These are phyloP conservation scores for Lithophane leautieri DNA, from an alignment of 2,888 invertebrate species.

Conservation along the genomic window DNA sequence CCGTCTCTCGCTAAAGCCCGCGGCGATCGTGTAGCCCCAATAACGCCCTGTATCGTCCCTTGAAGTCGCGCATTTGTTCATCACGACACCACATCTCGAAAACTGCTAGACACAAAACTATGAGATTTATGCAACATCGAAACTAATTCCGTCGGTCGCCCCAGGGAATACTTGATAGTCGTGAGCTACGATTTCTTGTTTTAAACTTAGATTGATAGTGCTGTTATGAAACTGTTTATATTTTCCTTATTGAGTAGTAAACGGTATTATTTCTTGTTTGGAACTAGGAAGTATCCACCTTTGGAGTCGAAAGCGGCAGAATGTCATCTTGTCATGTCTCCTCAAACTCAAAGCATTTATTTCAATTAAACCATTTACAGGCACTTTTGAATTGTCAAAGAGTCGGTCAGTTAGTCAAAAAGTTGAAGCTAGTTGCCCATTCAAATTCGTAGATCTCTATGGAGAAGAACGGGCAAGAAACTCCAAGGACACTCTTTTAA, in stretches of 20 bases:
- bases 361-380: no score
- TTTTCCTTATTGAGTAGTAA: constrained; percentile 50
- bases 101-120: constrained; percentile 73
- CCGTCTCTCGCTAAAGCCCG: constrained; percentile 69
- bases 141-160: constrained; percentile 64
- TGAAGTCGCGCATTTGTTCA: constrained; percentile 71
- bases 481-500: no score
- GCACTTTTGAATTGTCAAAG: no score
- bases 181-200: constrained; percentile 62
- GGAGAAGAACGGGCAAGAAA: no score
- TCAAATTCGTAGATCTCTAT: no score
- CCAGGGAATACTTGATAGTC: constrained; percentile 60
- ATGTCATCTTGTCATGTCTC: neutral
- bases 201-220: constrained; percentile 63
- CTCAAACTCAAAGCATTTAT: no score
- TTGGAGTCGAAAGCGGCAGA: neutral
- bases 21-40: constrained; percentile 80
- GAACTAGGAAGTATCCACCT: constrained; percentile 2
- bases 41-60: constrained; percentile 75
- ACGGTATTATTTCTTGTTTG: constrained; percentile 28
- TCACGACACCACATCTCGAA: constrained; percentile 76
- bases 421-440: no score
- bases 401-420: no score
- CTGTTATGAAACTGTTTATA: constrained; percentile 53
- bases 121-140: constrained; percentile 73